Evolutionary conservation across 2,888 invertebrate species (phyloP), one percentile per base, ranked within the genome.

Genomic region (Drosophila helvetica): DNA sequence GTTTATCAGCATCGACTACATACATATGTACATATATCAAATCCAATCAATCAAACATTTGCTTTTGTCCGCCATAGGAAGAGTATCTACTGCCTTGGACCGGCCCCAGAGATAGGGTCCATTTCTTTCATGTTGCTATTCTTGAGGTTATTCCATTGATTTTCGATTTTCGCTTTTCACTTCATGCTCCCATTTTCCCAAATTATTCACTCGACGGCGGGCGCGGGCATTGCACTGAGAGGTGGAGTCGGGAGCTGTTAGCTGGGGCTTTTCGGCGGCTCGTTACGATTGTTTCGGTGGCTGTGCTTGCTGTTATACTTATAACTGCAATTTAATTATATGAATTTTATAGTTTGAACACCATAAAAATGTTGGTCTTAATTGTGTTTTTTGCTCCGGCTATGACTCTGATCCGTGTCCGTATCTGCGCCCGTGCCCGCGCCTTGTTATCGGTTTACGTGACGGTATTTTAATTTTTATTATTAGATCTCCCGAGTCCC

Each of bases 321-420:
- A 76, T 85, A 85, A 85, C 86, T 80, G 79, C 74, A 79, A 83
- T 86, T 86, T 88, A 87, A 88, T 82, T 77, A 82, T 80, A 83
- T 82, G 75, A 69, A 85, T 85, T 85, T 86, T 86, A 86, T 82
- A 80, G 88, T 86, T 85, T 83, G 79, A 83, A 76, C 85, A 70
- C 78, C 83, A 88, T 88, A 78, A 85, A 85, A 85, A 88, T 88
- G 76, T 85, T 53, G 79, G 80, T 80, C 88, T 83, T 88, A 86
- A 85, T 88, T 88, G 64, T 79, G 78, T 83, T 83, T 85, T 72
- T 63, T 38, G 15, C 38, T 38, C 38, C n/a, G 45, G 72, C 54
- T 45, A 19, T 51, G 58, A 45, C 67, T 58, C 38, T 47, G 30
- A 68, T 68, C 51, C 22, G 67, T 48, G 42, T 47, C 52, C 73